phyloP scores from a whole-genome alignment of 2,113 vertebrate genomes.

The Lepidothrix coronata region DNA sequence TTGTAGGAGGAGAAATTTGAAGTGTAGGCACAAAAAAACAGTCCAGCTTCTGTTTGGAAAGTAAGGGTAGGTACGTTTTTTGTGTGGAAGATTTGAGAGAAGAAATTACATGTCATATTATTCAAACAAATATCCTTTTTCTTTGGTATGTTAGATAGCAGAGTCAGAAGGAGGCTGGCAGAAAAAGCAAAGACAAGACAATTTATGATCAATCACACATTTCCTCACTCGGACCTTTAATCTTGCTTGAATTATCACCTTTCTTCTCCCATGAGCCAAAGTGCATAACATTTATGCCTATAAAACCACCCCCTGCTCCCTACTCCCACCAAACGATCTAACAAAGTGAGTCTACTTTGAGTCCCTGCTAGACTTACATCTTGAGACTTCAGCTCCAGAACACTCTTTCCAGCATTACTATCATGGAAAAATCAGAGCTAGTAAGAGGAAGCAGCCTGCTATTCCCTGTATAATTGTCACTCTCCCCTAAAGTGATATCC shows the following conservation, averaged over 20 bases:
- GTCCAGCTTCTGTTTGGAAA: background rate
- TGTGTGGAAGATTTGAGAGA: background rate
- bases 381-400: background rate
- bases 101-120: background rate
- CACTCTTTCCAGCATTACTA: background rate
- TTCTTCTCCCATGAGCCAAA: background rate
- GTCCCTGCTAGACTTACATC: background rate
- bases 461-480: constrained; percentile 37
- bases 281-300: background rate
- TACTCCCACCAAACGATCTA: background rate
- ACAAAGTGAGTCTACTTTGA: background rate
- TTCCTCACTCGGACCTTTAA: background rate
- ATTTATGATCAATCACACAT: background rate
- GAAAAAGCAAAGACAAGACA: background rate
- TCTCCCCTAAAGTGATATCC: background rate
- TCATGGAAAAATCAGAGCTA: constrained; percentile 9
- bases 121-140: background rate
- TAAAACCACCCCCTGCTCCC: background rate
- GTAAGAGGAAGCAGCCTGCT: constrained; percentile 19
- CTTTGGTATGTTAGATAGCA: background rate
- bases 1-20: background rate
- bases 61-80: background rate
- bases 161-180: background rate
- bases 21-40: background rate
- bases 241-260: background rate